Evolutionary conservation across 64 coral and sea anemone genomes (phyloP), one percentile per base, ranked within the genome.

Genomic region (Hydrozoanthus tunicans): DNA sequence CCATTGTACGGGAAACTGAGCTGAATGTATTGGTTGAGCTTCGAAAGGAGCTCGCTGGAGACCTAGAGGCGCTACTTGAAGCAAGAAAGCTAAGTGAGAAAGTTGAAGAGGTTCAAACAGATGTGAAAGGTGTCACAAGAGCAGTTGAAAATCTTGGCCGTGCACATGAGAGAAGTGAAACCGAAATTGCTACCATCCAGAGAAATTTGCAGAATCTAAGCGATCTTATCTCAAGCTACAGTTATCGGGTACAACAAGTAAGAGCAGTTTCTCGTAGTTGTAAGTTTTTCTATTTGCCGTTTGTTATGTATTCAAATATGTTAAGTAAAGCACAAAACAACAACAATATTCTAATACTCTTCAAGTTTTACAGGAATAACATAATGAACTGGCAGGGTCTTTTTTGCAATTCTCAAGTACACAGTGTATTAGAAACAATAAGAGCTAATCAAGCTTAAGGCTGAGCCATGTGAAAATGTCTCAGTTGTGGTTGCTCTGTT

Each of bases 1-100:
- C 58, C 4, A 75, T 51, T 56, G 79, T 91, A 12, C 69, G 67
- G 2, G 57, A 82, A 15, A 73, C 90, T 20, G 56, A 75, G 12
- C 56, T 63, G 0, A 73, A 82, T 5, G 69, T 66, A 14, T 64
- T 68, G 10, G 6, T 62, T 32, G 80, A 51, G 14, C 20, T 82
- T 12, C 52, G 27, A 25, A 15, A 82, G 3, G 60, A 26, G 15
- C 81, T 65, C 67, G 9, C 0, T 15, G 10, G 13, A 32, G 80
- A 82, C 6, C 64, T 82, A 27, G 80, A 82, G 6, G 59, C 26
- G 3, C 32, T 65, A 32, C 0, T 13, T 10, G 60, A 82, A 10
- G n/a, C 10, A 10, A 0, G 43, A 51, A 82, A 63, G 6, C 59
- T 82, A 14, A 51, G 15, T 13, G 80, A 63, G 4, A 62, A 64